Evolutionary conservation across 2,888 invertebrate species (phyloP), one percentile per base, ranked within the genome.

Genomic region (Monoplex corrugatus): DNA sequence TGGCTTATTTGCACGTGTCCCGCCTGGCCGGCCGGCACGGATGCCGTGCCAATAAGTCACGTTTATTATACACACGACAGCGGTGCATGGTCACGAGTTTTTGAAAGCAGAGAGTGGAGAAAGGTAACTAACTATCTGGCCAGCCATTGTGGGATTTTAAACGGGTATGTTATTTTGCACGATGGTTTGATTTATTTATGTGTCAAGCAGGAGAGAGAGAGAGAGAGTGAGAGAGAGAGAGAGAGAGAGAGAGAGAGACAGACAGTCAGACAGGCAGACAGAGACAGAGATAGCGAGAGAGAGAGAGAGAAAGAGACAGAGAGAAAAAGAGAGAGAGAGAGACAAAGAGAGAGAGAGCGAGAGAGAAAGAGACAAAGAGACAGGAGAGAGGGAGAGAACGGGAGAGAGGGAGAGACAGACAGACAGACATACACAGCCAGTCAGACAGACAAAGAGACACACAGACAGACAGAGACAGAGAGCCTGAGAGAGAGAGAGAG

Each of bases 321-420:
- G 16, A 63, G 63, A 63, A 23, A 63, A 5, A 63, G 63, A 63
- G 63, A n/a, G 8, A 28, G 63, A n/a, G n/a, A n/a, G 5, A 28
- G 28, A n/a, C 19, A n/a, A n/a, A 23, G 63, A 23, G 63, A n/a
- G 63, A n/a, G 63, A n/a, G n/a, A n/a, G n/a, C 16, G 23, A 28
- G 63, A n/a, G n/a, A n/a, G n/a, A n/a, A n/a, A n/a, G n/a, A n/a
- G n/a, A n/a, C n/a, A n/a, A n/a, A n/a, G n/a, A n/a, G n/a, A n/a
- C n/a, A n/a, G n/a, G n/a, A n/a, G n/a, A n/a, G n/a, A 0, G n/a
- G 23, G n/a, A 28, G n/a, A 6, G n/a, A 6, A 68, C 6, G 28
- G n/a, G 68, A 68, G 68, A 68, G 68, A 68, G 68, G n/a, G 68
- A 68, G 68, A 68, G 68, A 68, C 28, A 68, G 68, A 68, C 28